Evolutionary conservation across 2,888 invertebrate genomes (phyloP).

Genomic region (Petrolisthes manimaculis): DNA sequence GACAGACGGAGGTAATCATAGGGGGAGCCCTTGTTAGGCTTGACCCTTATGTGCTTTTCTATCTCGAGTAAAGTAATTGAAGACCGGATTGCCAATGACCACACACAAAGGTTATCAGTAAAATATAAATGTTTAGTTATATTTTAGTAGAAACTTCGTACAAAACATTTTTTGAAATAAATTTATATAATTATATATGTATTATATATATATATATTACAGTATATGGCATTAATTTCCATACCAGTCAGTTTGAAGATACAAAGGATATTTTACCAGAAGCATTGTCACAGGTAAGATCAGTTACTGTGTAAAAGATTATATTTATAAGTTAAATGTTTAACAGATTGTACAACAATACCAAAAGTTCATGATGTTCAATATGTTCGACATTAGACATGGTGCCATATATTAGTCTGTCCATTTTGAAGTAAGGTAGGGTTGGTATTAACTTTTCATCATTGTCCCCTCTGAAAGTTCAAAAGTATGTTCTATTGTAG

Average conservation of each 20-base stretch:
- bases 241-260: slow-evolving; percentile 24
- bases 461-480: slow-evolving; percentile 12
- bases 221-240: slow-evolving; percentile 14
- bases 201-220: not conserved
- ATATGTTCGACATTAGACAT: not conserved
- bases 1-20: slow-evolving; percentile 55
- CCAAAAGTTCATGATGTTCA: not conserved
- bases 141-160: not conserved
- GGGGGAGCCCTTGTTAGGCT: not conserved
- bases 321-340: too few relatives aligned
- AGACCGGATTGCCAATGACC: not conserved
- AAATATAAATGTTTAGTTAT: not conserved
- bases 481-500: not conserved
- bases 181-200: slow-evolving; percentile 26
- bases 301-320: too few relatives aligned
- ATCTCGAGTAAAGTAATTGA: not conserved
- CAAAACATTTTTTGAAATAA: not conserved
- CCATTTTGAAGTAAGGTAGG: not conserved
- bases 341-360: not conserved
- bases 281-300: too few relatives aligned
- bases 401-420: slow-evolving; percentile 10
- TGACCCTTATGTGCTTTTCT: not conserved
- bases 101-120: too few relatives aligned
- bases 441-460: not conserved
- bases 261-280: not conserved